phyloP scores from a whole-genome alignment of 1,140 invertebrate genomes.

The Neoseiulus cucumeris region DNA sequence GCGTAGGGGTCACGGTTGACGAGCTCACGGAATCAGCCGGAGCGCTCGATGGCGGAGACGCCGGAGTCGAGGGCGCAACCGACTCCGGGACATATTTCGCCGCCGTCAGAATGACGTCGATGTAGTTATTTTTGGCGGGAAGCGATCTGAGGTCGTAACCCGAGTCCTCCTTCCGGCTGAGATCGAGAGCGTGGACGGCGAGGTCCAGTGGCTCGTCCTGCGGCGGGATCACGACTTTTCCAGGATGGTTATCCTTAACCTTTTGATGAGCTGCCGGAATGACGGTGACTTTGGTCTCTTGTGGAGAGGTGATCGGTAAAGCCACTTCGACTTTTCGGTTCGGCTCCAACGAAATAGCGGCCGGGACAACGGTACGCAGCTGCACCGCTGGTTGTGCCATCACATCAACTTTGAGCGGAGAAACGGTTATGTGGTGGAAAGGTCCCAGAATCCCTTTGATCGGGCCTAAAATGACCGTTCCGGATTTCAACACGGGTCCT shows the following conservation, averaged over 20 bases:
- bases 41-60: background rate
- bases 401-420: background rate
- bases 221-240: slow-evolving; percentile 8
- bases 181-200: slow-evolving; percentile 59
- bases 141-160: background rate
- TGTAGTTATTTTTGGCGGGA: slow-evolving; percentile 5
- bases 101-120: slow-evolving; percentile 15
- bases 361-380: background rate
- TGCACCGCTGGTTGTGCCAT: background rate
- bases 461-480: background rate
- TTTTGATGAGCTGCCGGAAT: slow-evolving; percentile 10
- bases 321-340: background rate
- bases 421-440: background rate
- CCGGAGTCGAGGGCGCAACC: background rate
- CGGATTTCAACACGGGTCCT: background rate
- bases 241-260: slow-evolving; percentile 2
- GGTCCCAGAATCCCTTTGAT: background rate
- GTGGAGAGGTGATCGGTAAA: background rate
- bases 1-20: too few species aligned
- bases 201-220: slow-evolving; percentile 47
- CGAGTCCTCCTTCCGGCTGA: slow-evolving; percentile 48
- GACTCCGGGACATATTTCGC: slow-evolving; percentile 14
- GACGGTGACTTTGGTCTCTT: background rate
- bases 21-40: background rate
- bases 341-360: background rate